Evolutionary conservation across 2,888 invertebrate genomes (phyloP).

Genomic region (Diplazon laetatorius): DNA sequence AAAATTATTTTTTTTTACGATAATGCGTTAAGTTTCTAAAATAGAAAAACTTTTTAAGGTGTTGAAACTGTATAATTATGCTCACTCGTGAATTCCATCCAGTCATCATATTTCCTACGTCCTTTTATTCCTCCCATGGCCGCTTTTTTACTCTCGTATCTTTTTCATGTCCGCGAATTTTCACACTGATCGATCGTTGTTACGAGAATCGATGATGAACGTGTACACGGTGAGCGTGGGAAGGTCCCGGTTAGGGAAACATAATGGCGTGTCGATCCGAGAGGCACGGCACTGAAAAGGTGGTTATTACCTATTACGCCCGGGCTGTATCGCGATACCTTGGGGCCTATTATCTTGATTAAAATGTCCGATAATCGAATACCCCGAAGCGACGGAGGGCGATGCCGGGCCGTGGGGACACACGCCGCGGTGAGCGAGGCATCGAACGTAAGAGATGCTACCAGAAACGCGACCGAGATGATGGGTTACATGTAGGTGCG

Average conservation of each 20-base stretch:
- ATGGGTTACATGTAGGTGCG: conserved; percentile 40
- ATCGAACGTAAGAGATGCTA: conserved; percentile 46
- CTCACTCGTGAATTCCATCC: no score
- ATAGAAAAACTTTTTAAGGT: neutral
- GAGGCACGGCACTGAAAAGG: conserved; percentile 47
- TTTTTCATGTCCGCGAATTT: neutral
- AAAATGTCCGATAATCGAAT: conserved; percentile 80
- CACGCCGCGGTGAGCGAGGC: conserved; percentile 37
- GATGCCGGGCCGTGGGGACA: conserved; percentile 58
- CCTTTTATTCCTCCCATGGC: conserved; percentile 1
- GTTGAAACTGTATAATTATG: neutral
- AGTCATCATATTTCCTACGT: neutral
- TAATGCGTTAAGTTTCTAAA: neutral
- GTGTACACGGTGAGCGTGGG: neutral
- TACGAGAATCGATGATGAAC: conserved; percentile 13
- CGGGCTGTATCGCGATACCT: conserved; percentile 60
- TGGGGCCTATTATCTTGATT: conserved; percentile 76
- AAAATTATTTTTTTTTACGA: conserved; percentile 11
- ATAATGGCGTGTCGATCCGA: conserved; percentile 54
- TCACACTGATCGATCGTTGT: conserved; percentile 15
- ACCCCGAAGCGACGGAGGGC: conserved; percentile 68
- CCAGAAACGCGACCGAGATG: conserved; percentile 30
- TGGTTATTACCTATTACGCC: conserved; percentile 64
- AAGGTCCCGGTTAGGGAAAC: conserved; percentile 34
- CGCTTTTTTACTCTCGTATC: neutral